These are phyloP conservation scores for Ibycter americanus DNA, from an alignment of 2,797 vertebrate genomes.

Conservation along the genomic window DNA sequence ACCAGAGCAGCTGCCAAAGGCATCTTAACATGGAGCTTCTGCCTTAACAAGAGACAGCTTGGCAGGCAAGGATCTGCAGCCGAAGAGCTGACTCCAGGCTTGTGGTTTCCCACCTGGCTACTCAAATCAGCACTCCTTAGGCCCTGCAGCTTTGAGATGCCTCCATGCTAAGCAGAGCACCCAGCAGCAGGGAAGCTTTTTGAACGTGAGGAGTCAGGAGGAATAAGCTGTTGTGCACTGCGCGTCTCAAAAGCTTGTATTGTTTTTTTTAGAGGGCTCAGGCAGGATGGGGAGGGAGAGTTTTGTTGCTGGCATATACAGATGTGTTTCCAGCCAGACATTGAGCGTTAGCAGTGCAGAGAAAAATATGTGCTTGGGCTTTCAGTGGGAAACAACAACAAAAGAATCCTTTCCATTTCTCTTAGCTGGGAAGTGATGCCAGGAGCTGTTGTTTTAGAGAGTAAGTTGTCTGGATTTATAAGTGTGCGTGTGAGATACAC, in stretches of 20 bases:
- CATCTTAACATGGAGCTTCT: background rate
- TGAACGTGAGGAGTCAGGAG: background rate
- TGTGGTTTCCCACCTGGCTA: background rate
- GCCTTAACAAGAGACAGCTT: background rate
- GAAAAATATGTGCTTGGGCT: slow-evolving; percentile 43
- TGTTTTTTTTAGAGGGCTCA: background rate
- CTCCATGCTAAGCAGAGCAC: background rate
- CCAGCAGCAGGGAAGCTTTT: background rate
- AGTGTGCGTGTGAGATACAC: background rate
- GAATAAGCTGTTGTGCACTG: background rate
- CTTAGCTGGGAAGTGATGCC: slow-evolving; percentile 39
- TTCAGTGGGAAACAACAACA: slow-evolving; percentile 54
- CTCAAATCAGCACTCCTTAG: background rate
- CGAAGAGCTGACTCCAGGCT: background rate
- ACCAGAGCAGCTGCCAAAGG: slow-evolving; percentile 1
- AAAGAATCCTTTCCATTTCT: slow-evolving; percentile 45
- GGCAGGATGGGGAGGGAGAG: background rate
- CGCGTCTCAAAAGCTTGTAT: background rate
- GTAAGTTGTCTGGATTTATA: slow-evolving; percentile 16
- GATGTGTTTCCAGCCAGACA: slow-evolving; percentile 27
- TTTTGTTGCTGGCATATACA: background rate
- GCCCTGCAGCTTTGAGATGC: background rate
- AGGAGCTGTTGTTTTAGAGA: slow-evolving; percentile 44
- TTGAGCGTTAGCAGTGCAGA: background rate
- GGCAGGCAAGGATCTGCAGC: background rate